phyloP scores from a whole-genome alignment of 2,888 invertebrate species.

The Cryptosula pallasiana region DNA sequence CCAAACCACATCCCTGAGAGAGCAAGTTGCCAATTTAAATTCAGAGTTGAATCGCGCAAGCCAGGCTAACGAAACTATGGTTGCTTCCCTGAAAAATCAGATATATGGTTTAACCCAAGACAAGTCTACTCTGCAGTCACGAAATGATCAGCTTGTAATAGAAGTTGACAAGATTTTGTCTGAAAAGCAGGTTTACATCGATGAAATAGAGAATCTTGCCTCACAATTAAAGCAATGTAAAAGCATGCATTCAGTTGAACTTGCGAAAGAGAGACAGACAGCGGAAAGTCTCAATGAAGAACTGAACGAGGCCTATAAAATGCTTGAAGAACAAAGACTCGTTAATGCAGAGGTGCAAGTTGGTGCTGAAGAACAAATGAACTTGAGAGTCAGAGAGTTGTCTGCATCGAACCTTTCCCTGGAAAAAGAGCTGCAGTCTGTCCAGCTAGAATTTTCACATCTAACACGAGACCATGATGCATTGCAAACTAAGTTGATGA shows the following conservation, averaged over 20 bases:
- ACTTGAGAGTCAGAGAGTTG: neutral
- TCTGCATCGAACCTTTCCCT: neutral
- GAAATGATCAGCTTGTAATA: constrained; percentile 6
- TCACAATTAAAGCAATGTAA: neutral
- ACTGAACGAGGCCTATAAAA: neutral
- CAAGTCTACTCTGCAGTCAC: neutral
- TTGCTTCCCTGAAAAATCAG: constrained; percentile 11
- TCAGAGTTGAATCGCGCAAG: neutral
- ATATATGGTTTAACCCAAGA: constrained; percentile 12
- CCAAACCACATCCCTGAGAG: neutral
- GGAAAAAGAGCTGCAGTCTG: neutral
- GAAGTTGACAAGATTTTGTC: neutral
- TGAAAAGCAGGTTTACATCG: constrained; percentile 20
- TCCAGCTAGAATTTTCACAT: neutral
- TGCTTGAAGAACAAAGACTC: neutral
- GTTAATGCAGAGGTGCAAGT: neutral
- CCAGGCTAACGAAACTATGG: neutral
- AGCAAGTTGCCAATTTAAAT: constrained; percentile 2
- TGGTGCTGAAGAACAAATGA: neutral
- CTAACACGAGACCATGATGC: neutral
- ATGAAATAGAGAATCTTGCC: constrained; percentile 5
- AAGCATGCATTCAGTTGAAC: neutral
- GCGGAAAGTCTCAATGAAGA: neutral
- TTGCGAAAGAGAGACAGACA: neutral
- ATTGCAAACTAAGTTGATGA: neutral